phyloP scores from a whole-genome alignment of 2,113 vertebrate genomes.

The Myanophis thanlyinensis region DNA sequence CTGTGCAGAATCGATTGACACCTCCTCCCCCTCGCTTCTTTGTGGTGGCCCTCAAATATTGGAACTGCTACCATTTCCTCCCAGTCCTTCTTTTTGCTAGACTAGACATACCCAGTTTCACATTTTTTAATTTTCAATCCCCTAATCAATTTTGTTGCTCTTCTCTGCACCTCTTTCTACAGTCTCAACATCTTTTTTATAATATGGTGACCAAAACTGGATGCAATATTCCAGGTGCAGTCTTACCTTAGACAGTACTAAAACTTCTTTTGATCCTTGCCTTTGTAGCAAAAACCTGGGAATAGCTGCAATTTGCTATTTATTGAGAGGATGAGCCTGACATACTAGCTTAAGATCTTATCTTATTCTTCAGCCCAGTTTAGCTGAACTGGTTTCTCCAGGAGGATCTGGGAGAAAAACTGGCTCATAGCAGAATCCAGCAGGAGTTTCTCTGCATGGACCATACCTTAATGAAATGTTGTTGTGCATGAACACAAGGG shows the following conservation, averaged over 20 bases:
- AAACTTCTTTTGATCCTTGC: background rate
- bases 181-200: background rate
- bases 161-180: background rate
- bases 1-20: background rate
- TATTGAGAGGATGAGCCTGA: background rate
- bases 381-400: background rate
- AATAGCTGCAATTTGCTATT: background rate
- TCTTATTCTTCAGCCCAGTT: background rate
- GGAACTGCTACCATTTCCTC: background rate
- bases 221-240: background rate
- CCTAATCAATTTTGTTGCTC: background rate
- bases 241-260: background rate
- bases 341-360: background rate
- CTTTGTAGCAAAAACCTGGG: background rate
- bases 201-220: background rate
- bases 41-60: background rate
- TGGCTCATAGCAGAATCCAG: background rate
- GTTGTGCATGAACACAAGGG: background rate
- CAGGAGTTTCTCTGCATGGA: background rate
- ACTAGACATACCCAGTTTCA: background rate
- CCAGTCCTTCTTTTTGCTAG: background rate
- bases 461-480: no score
- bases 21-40: background rate
- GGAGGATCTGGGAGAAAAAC: background rate
- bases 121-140: no score